Conservation (phyloP, 2,797 vertebrate species). For the Halcyon smyrnensis region DNA sequence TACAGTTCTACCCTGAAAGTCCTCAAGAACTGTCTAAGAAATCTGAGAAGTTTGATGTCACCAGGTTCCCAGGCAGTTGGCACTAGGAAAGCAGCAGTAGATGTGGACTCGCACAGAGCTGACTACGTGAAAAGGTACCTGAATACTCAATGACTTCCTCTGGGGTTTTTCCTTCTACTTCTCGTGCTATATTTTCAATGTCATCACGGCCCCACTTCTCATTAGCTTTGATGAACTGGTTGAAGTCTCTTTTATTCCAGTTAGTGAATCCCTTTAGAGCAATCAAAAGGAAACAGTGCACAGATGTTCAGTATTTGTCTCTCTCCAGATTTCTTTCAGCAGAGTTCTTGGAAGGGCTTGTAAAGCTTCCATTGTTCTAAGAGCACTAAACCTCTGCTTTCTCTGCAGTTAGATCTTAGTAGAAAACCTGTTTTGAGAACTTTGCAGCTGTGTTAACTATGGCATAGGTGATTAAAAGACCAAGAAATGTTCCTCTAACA, state of each 20-base stretch:
- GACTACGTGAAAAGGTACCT: slow-evolving; percentile 78
- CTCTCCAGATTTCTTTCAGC: not conserved
- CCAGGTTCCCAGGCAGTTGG: not conserved
- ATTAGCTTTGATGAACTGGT: slow-evolving; percentile 99
- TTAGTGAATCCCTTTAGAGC: slow-evolving; percentile 93
- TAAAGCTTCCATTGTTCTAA: not conserved
- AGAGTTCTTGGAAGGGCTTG: not conserved
- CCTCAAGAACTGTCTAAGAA: not conserved
- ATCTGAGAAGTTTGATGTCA: not conserved
- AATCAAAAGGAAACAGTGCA: slow-evolving; percentile 20
- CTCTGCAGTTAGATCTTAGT: not conserved
- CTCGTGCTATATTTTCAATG: slow-evolving; percentile 97
- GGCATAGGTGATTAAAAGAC: fast-evolving
- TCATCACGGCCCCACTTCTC: slow-evolving; percentile 99
- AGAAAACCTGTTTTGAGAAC: not conserved
- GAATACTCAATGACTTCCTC: slow-evolving; percentile 99
- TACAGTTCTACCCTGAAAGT: not conserved
- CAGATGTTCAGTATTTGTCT: not conserved
- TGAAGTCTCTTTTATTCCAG: slow-evolving; percentile 99
- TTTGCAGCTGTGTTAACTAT: not conserved
- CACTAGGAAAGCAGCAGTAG: not conserved
- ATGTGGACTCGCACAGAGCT: fast-evolving
- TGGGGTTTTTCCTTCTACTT: slow-evolving; percentile 97
- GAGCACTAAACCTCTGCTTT: not conserved
- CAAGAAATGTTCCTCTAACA: fast-evolving